A percentile compares a stretch with the other conserved stretches of the same genome.
Conservation (phyloP, 2,888 invertebrate species). For the Dasypolia templi region DNA sequence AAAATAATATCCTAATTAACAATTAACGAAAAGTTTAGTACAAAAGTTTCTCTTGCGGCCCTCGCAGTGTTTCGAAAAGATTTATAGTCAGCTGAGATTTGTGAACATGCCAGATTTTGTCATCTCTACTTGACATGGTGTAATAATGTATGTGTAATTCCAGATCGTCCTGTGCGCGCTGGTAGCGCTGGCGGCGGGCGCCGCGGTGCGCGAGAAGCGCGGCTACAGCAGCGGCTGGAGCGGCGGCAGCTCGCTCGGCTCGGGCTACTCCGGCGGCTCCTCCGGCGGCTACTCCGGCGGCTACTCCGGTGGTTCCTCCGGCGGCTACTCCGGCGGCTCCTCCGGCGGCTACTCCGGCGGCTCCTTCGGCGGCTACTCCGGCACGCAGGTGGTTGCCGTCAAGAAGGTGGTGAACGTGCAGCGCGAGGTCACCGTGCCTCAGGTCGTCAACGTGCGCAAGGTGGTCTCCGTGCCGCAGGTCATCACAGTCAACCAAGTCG, state of each 20-base stretch:
- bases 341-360: background rate
- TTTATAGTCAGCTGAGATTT: background rate
- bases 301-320: slow-evolving; percentile 27
- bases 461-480: slow-evolving; percentile 78
- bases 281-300: slow-evolving; percentile 10
- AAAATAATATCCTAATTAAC: background rate
- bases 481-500: slow-evolving; percentile 76
- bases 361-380: slow-evolving; percentile 43
- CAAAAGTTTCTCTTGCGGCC: background rate
- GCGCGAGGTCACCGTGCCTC: slow-evolving; percentile 73
- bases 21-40: background rate
- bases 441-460: slow-evolving; percentile 74
- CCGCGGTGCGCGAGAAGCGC: slow-evolving; percentile 58
- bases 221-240: slow-evolving; percentile 55
- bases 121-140: background rate
- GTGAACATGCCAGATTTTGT: slow-evolving; percentile 1
- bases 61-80: background rate
- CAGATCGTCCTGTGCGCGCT: slow-evolving; percentile 50
- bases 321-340: slow-evolving; percentile 35
- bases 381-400: slow-evolving; percentile 71
- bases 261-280: slow-evolving; percentile 6
- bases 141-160: slow-evolving; percentile 20
- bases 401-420: slow-evolving; percentile 74
- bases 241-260: slow-evolving; percentile 4
- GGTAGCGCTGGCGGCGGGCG: slow-evolving; percentile 48